Conservation (phyloP, 2,888 invertebrate species). For the Euphydryas editha region DNA sequence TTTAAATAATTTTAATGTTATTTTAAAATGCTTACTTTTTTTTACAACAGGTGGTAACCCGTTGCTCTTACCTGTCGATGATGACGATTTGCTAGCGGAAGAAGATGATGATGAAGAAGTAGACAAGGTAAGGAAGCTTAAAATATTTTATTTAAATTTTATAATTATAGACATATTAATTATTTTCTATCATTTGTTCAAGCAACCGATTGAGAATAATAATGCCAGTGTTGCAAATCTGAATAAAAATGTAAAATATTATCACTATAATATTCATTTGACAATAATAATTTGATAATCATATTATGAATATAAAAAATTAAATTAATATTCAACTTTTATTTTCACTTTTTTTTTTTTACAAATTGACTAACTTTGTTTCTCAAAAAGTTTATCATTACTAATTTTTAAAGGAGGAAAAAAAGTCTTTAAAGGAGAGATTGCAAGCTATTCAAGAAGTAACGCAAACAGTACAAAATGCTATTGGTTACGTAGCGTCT, state of each 20-base stretch:
- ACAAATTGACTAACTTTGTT: too few relatives aligned
- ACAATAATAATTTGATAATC: too few relatives aligned
- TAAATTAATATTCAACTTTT: too few relatives aligned
- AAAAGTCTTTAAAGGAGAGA: conserved; percentile 96
- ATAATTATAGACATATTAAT: neutral
- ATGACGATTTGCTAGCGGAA: conserved; percentile 86
- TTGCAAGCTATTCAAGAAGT: conserved; percentile 98
- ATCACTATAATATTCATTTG: too few relatives aligned
- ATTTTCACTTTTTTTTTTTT: too few relatives aligned
- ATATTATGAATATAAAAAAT: too few relatives aligned
- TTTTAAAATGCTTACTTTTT: neutral
- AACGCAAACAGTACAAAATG: conserved; percentile 97
- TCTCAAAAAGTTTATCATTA: too few relatives aligned
- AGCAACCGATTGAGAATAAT: too few relatives aligned
- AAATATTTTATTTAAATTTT: neutral
- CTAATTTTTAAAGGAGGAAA: conserved; percentile 89
- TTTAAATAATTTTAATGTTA: too few relatives aligned
- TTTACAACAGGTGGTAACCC: conserved; percentile 74
- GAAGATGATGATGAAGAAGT: conserved; percentile 96
- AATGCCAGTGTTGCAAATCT: too few relatives aligned
- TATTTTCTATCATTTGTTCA: too few relatives aligned
- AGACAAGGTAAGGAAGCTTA: conserved; percentile 86
- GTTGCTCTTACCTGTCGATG: conserved; percentile 81
- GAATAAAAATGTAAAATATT: too few relatives aligned
- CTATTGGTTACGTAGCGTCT: conserved; percentile 97